phyloP scores from a whole-genome alignment of 2,888 invertebrate genomes.

The Dolichopus griseipennis region DNA sequence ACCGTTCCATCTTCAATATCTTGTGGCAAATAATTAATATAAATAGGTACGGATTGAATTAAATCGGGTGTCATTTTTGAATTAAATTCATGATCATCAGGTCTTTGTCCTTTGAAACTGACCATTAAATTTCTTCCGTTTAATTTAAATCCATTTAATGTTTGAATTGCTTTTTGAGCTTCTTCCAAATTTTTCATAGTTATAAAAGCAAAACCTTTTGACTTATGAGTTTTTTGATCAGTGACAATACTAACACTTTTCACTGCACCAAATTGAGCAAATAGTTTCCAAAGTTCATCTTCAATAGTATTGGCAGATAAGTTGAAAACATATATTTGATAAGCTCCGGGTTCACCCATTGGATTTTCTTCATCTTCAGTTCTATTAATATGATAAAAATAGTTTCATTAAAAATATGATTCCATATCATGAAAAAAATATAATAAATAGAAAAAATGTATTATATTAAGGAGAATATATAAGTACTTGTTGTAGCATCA shows the following conservation, averaged over 20 bases:
- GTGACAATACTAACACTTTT: neutral
- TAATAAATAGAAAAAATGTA: too few species aligned
- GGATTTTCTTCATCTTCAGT: neutral
- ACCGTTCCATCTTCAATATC: neutral
- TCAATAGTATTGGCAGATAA: neutral
- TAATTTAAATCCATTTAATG: slow-evolving; percentile 3
- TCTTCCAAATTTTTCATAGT: neutral
- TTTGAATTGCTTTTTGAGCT: neutral
- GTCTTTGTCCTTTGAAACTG: neutral
- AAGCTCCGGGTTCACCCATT: neutral
- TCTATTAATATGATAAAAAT: neutral
- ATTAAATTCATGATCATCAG: slow-evolving; percentile 4
- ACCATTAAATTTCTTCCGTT: neutral
- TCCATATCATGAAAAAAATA: too few species aligned
- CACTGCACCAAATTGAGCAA: neutral
- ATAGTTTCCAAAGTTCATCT: neutral
- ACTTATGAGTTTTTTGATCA: neutral
- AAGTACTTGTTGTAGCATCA: too few species aligned
- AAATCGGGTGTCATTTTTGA: neutral
- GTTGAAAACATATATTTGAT: neutral
- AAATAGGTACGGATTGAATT: neutral
- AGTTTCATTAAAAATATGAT: too few species aligned
- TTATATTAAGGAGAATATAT: too few species aligned
- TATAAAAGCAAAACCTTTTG: neutral
- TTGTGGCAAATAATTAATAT: neutral